phyloP scores from a whole-genome alignment of 2,113 vertebrate species.

The Cheilinus undulatus region DNA sequence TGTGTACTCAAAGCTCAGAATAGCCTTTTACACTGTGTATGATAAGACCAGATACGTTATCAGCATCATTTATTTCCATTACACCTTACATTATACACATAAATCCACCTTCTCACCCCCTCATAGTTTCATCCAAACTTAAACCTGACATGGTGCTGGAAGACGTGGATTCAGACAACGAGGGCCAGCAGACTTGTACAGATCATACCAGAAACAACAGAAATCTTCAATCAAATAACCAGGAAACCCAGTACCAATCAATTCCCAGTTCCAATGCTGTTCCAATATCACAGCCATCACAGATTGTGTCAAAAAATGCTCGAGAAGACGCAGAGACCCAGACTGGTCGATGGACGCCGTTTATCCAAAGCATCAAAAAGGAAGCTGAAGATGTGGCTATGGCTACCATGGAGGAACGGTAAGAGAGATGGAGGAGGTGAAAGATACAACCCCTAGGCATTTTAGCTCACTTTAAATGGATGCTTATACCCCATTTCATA shows the following conservation, averaged over 20 bases:
- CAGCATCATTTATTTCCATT: neutral
- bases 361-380: constrained; percentile 80
- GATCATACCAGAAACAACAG: neutral
- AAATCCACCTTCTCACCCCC: constrained; percentile 17
- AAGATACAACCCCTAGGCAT: neutral
- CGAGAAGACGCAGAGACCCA: constrained; percentile 83
- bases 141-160: constrained; percentile 80
- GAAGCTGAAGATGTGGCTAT: constrained; percentile 77
- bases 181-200: constrained; percentile 49
- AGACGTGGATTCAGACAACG: constrained; percentile 75
- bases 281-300: neutral
- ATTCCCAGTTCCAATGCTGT: neutral
- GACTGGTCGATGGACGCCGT: constrained; percentile 82
- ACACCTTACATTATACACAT: neutral
- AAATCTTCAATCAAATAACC: constrained; percentile 4
- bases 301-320: constrained; percentile 7
- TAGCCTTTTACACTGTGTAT: neutral
- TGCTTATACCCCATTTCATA: neutral
- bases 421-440: constrained; percentile 9
- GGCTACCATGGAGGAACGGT: constrained; percentile 84
- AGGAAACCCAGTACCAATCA: constrained; percentile 1
- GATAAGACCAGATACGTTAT: neutral
- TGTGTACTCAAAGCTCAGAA: neutral
- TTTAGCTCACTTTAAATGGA: neutral
- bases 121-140: constrained; percentile 64